These are phyloP conservation scores for Propithecus deckenii DNA, from an alignment of 2,797 vertebrate species.

Conservation along the genomic window DNA sequence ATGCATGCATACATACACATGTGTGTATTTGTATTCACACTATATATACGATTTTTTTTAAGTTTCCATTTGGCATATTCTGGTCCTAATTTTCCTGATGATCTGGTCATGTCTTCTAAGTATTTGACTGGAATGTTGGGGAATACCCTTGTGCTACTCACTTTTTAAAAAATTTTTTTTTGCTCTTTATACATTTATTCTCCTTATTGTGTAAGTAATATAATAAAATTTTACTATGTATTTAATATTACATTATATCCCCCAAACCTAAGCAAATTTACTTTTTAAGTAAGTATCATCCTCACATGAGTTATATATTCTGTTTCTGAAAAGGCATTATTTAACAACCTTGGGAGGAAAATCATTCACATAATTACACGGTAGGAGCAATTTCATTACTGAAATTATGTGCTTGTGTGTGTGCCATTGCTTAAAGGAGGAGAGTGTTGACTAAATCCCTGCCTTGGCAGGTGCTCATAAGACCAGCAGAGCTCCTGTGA, in stretches of 20 bases:
- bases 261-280: background rate
- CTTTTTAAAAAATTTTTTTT: background rate
- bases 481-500: background rate
- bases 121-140: background rate
- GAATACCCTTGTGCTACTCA: background rate
- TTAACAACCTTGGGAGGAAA: background rate
- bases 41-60: background rate
- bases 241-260: background rate
- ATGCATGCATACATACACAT: no score
- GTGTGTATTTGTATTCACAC: background rate
- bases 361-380: background rate
- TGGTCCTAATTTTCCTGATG: background rate
- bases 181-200: background rate
- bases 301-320: background rate
- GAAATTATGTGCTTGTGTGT: background rate
- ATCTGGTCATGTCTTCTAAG: background rate
- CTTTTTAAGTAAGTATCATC: background rate
- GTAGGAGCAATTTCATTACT: background rate
- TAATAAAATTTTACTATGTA: background rate
- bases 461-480: background rate
- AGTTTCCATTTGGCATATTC: background rate
- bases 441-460: background rate
- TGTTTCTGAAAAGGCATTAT: background rate
- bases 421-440: background rate
- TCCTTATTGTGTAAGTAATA: background rate